Conservation (phyloP, 2,113 vertebrate species). For the Trichechus manatus region DNA sequence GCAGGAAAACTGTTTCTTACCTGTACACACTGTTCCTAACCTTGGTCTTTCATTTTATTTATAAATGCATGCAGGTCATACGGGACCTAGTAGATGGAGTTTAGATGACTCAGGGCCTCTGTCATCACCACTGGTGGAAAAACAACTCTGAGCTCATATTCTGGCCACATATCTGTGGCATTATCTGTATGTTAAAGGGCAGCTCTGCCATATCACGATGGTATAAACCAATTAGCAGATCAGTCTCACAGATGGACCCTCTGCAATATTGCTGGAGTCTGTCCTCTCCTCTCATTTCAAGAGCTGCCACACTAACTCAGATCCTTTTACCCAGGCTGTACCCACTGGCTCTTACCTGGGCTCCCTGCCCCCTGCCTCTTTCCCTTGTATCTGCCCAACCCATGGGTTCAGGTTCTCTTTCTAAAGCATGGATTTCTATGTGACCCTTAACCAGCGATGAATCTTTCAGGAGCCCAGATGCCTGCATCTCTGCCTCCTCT, state of each 20-base stretch:
- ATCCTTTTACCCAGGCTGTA: neutral
- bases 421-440: neutral
- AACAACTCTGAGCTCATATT: conserved; percentile 49
- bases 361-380: neutral
- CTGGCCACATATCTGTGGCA: neutral
- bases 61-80: neutral
- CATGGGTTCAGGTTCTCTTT: neutral
- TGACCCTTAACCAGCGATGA: neutral
- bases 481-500: neutral
- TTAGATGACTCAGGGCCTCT: conserved; percentile 45
- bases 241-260: conserved; percentile 53
- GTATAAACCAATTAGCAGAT: conserved; percentile 65
- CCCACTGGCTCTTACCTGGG: neutral
- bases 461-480: neutral
- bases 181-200: conserved; percentile 55
- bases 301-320: conserved; percentile 49
- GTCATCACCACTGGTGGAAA: neutral
- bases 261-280: conserved; percentile 2
- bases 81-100: neutral
- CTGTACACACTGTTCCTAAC: neutral
- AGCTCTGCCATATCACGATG: neutral
- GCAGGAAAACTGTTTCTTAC: neutral
- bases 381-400: neutral
- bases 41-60: neutral
- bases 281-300: conserved; percentile 1